Evolutionary conservation across 2,888 invertebrate genomes (phyloP), one percentile per base, ranked within the genome.

Genomic region (Tipula lateralis): DNA sequence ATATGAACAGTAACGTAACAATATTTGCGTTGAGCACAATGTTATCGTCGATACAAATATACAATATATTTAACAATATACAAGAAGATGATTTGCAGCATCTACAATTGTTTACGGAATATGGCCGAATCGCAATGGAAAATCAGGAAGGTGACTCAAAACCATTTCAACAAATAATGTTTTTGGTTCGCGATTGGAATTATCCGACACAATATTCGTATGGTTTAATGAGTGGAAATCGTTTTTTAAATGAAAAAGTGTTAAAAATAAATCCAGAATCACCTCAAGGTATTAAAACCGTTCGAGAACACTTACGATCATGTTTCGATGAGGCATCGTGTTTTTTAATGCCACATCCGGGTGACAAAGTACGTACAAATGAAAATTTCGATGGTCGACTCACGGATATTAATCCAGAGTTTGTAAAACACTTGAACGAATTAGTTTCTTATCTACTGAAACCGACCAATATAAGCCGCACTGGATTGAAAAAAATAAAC

Each of bases 1-100:
- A 7, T 7, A 34, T 34, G 34, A 6, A 34, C 7, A 2, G 7
- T 34, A 34, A 83, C 30, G 84, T 84, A 3, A 84, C 84, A 29
- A 85, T 85, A n/a, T 85, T 85, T 82, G 81, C 85, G 29, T 19
- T 85, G 1, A 85, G 85, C 66, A 85, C 85, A 0, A 81, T 85
- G 84, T 80, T 85, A 34, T 84, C 84, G 19, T 85, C 85, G 13
- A 36, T 84, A 0, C 84, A 85, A 29, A 84, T 85, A 19, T 34
- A 84, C 12, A 85, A 85, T 44, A 29, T 85, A n/a, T 29, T 50
- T 12, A 36, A 83, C 29, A 83, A 83, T 7, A 84, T 85, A 29
- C 85, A 85, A 29, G 84, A 85, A 19, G 36, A 85, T 80, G 84
- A 85, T 19, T 36, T 85, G 9, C 84, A 85, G 39, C 84, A 85